phyloP scores from a whole-genome alignment of 2,888 invertebrate species.

The Eupithecia subfuscata region DNA sequence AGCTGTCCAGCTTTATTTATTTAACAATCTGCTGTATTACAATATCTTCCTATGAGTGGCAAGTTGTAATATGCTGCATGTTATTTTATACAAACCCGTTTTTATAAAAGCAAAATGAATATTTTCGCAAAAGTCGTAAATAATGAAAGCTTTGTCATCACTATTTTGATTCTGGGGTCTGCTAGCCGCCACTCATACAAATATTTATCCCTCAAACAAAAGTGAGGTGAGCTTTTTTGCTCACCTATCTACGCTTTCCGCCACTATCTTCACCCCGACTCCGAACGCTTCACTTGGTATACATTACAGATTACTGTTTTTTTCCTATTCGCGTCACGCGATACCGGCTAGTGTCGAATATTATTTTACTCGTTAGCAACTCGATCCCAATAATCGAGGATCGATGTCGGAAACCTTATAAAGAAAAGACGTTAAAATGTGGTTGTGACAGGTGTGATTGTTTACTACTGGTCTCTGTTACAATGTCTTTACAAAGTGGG shows the following conservation, averaged over 20 bases:
- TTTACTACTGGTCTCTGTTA: not conserved
- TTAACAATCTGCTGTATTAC: too few relatives aligned
- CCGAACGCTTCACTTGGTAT: slow-evolving; percentile 52
- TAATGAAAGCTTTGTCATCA: too few relatives aligned
- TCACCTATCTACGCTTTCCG: not conserved
- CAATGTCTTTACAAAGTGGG: not conserved
- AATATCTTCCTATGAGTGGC: too few relatives aligned
- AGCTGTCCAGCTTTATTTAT: too few relatives aligned
- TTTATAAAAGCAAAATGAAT: too few relatives aligned
- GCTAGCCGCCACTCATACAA: too few relatives aligned
- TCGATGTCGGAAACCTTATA: slow-evolving; percentile 78
- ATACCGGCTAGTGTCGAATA: slow-evolving; percentile 77
- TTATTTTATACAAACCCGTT: too few relatives aligned
- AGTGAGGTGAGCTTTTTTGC: not conserved
- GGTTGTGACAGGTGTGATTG: slow-evolving; percentile 52
- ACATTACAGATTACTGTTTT: slow-evolving; percentile 62
- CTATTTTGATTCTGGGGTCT: too few relatives aligned
- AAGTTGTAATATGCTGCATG: too few relatives aligned
- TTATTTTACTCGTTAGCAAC: slow-evolving; percentile 77
- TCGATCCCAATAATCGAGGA: slow-evolving; percentile 75
- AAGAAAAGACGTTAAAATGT: slow-evolving; percentile 62
- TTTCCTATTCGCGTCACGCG: slow-evolving; percentile 66
- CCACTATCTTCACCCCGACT: slow-evolving; percentile 28
- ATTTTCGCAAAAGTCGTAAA: too few relatives aligned
- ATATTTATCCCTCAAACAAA: not conserved